A percentile compares a stretch with the other conserved stretches of the same genome.
Evolutionary conservation across 2,888 invertebrate genomes (phyloP).

Genomic region (Xestobium rufovillosum): DNA sequence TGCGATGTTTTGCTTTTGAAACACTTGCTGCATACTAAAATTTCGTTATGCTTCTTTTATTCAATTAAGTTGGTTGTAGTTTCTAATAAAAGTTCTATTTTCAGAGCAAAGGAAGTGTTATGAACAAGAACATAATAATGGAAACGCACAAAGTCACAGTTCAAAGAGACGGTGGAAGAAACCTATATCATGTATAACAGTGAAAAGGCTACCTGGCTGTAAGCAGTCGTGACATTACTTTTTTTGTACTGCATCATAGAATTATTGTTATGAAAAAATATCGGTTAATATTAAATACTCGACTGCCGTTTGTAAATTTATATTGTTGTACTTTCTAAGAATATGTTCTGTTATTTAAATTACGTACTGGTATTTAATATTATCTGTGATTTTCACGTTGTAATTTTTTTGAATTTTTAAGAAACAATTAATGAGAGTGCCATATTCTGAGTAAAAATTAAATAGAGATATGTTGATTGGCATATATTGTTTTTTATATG

Average conservation of each 20-base stretch:
- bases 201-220: constrained; percentile 53
- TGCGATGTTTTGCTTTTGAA: too few species aligned
- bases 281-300: constrained; percentile 30
- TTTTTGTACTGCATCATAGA: constrained; percentile 20
- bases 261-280: constrained; percentile 25
- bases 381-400: constrained; percentile 24
- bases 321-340: constrained; percentile 34
- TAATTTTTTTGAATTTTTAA: constrained; percentile 18
- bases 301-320: constrained; percentile 32
- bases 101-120: constrained; percentile 41
- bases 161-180: constrained; percentile 50
- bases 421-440: constrained; percentile 29
- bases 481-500: too few species aligned
- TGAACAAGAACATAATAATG: constrained; percentile 34
- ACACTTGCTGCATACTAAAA: too few species aligned
- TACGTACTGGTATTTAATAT: constrained; percentile 31
- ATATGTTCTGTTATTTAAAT: constrained; percentile 34
- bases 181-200: constrained; percentile 52
- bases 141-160: constrained; percentile 38
- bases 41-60: too few species aligned
- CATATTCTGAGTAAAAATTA: constrained; percentile 28
- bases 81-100: constrained; percentile 14
- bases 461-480: too few species aligned
- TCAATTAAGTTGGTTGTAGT: too few species aligned
- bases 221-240: constrained; percentile 52